These are phyloP conservation scores for Bolinopsis microptera DNA, from an alignment of 37 sponge, comb jelly and placozoan species.

Conservation along the genomic window DNA sequence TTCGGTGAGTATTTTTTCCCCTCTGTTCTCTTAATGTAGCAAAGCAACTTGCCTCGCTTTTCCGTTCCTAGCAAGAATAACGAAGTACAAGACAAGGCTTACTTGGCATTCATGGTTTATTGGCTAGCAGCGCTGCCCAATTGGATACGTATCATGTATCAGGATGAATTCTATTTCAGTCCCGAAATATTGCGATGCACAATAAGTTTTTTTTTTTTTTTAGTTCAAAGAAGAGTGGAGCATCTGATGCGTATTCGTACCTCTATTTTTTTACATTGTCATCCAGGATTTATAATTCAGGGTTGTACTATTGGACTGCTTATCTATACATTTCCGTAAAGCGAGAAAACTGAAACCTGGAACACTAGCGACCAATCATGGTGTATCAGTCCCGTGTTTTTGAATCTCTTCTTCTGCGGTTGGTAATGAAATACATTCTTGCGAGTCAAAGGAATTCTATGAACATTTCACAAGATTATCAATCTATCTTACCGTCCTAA, in stretches of 20 bases:
- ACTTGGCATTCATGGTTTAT: background rate
- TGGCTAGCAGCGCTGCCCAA: background rate
- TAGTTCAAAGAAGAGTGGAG: background rate
- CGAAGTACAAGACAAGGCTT: background rate
- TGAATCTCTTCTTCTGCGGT: background rate
- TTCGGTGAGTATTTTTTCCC: background rate
- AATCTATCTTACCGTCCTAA: background rate
- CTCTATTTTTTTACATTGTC: background rate
- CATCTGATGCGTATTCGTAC: no score
- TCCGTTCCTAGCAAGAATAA: background rate
- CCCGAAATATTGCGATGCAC: background rate
- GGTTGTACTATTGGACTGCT: background rate
- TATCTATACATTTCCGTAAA: background rate
- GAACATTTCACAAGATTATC: background rate
- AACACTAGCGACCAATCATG: background rate
- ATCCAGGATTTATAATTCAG: background rate
- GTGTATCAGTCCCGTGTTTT: background rate
- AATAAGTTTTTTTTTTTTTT: no score
- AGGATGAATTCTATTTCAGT: background rate
- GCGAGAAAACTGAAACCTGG: background rate
- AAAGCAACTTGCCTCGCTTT: background rate
- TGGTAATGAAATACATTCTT: background rate
- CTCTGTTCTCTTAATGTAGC: background rate
- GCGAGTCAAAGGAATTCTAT: background rate
- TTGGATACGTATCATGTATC: background rate